phyloP scores from a whole-genome alignment of 2,113 vertebrate genomes.

The Hydrochoerus hydrochaeris region DNA sequence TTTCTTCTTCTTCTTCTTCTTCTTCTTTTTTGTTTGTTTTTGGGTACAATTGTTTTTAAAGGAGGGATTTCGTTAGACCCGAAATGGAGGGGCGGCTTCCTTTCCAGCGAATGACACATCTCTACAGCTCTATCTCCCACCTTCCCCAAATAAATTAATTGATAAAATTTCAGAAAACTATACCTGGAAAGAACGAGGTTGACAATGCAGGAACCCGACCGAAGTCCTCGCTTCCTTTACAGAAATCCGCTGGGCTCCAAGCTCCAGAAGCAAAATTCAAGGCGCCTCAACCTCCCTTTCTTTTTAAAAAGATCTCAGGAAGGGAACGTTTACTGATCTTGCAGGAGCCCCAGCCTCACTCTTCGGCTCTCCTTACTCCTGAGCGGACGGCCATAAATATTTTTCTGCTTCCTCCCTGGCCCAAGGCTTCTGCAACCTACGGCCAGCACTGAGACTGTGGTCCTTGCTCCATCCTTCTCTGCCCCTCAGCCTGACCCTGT shows the following conservation, averaged over 20 bases:
- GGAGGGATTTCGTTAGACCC: not conserved
- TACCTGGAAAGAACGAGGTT: constrained; percentile 71
- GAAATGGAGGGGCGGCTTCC: not conserved
- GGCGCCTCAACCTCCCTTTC: not conserved
- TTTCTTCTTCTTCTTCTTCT: too few relatives aligned
- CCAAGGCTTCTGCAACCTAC: not conserved
- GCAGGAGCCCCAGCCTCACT: not conserved
- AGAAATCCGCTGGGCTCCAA: constrained; percentile 51
- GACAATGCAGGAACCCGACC: not conserved
- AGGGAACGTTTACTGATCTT: constrained; percentile 38
- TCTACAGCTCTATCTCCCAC: not conserved
- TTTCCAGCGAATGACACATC: not conserved
- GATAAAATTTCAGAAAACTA: constrained; percentile 60
- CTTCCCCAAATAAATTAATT: constrained; percentile 8
- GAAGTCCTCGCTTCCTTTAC: constrained; percentile 44
- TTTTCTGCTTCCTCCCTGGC: not conserved
- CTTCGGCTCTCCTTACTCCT: not conserved
- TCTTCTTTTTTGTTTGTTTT: not conserved
- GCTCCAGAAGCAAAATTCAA: constrained; percentile 45
- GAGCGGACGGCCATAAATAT: constrained; percentile 14
- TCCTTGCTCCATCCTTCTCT: not conserved
- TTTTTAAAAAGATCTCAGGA: constrained; percentile 16
- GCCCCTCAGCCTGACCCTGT: not conserved
- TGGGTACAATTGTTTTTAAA: not conserved
- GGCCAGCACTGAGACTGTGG: not conserved